Evolutionary conservation across 1,140 invertebrate species (phyloP).

Genomic region (Tetragonula clypearis): DNA sequence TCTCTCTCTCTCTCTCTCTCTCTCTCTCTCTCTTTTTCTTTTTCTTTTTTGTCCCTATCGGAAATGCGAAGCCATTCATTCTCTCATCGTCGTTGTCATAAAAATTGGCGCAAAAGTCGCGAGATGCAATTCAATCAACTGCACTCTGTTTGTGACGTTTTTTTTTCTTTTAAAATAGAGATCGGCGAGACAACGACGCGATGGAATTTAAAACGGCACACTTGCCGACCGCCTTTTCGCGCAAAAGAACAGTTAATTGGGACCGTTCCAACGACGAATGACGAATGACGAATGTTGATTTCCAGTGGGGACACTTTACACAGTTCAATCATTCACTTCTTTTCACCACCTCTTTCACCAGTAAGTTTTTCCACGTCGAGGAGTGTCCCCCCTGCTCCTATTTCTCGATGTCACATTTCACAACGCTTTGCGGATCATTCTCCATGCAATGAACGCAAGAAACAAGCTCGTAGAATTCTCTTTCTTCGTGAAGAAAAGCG

Average conservation of each 20-base stretch:
- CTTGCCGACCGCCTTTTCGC: neutral
- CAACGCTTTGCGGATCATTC: neutral
- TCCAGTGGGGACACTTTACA: too few species aligned
- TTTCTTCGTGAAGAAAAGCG: neutral
- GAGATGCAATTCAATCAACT: conserved; percentile 7
- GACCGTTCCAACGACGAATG: neutral
- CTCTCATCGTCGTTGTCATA: too few species aligned
- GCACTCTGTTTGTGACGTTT: neutral
- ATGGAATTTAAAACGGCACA: conserved; percentile 25
- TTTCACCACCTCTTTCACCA: too few species aligned
- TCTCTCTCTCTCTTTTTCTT: accelerated
- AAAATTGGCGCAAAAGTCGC: neutral
- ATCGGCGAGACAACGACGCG: neutral
- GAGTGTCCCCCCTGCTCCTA: too few species aligned
- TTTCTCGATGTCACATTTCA: neutral
- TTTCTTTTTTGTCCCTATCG: neutral
- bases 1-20: neutral
- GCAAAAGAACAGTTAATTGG: conserved; percentile 16
- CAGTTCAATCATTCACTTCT: neutral
- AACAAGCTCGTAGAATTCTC: neutral
- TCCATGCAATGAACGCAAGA: neutral
- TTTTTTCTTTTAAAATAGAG: neutral
- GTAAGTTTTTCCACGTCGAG: too few species aligned
- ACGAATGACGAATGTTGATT: conserved; percentile 31
- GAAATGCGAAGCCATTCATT: neutral